These are phyloP conservation scores for Sturmia bella DNA, from an alignment of 2,888 invertebrate species.

Conservation along the genomic window DNA sequence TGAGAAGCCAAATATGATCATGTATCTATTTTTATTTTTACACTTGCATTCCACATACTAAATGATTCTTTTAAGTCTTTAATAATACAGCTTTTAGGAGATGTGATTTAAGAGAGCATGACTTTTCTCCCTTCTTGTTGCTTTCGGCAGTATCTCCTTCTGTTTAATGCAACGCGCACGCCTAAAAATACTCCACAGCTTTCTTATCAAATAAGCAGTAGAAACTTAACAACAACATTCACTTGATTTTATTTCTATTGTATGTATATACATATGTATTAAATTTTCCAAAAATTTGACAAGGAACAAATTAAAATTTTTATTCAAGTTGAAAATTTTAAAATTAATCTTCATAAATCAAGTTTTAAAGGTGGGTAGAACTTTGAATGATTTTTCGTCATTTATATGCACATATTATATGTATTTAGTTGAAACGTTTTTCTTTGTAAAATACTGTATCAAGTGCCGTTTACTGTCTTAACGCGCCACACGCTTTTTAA, in stretches of 20 bases:
- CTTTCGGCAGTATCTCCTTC: neutral
- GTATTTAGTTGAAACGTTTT: slow-evolving; percentile 8
- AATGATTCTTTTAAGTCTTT: neutral
- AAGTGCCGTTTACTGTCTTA: slow-evolving; percentile 15
- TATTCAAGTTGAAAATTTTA: neutral
- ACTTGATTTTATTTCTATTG: slow-evolving; percentile 34
- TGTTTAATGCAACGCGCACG: slow-evolving; percentile 40
- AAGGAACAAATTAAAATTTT: slow-evolving; percentile 13
- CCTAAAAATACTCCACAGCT: slow-evolving; percentile 42
- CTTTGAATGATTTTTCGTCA: neutral
- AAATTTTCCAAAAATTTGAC: neutral
- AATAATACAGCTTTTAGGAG: slow-evolving; percentile 36
- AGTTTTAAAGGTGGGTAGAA: slow-evolving; percentile 31
- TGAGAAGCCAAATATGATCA: slow-evolving; percentile 20
- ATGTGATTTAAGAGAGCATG: neutral
- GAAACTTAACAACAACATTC: slow-evolving; percentile 32
- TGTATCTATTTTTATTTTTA: neutral
- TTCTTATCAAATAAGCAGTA: slow-evolving; percentile 25
- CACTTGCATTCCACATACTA: neutral
- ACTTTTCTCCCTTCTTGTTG: slow-evolving; percentile 3
- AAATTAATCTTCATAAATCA: neutral
- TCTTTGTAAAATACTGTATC: slow-evolving; percentile 2
- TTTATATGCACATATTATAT: neutral
- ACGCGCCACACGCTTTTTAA: slow-evolving; percentile 75
- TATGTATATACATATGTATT: slow-evolving; percentile 26